A percentile compares a stretch with the other conserved stretches of the same genome.
Conservation (phyloP, 37 sponge, comb jelly and placozoan genomes). For the Beroe ovata region DNA sequence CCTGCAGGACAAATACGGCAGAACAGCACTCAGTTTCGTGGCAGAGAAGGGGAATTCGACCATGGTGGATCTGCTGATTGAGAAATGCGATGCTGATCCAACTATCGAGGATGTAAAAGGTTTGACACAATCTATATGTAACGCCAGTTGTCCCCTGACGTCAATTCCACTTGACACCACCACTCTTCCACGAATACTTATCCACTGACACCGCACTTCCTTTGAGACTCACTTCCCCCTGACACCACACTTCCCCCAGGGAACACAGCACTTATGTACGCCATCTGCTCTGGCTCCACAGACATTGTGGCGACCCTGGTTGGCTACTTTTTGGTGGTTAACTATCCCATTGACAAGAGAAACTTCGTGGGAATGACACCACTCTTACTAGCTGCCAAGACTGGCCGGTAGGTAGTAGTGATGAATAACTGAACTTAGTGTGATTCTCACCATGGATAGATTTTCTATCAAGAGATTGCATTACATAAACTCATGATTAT, state of each 20-base stretch:
- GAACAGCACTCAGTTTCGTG: conserved; percentile 29
- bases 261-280: conserved; percentile 65
- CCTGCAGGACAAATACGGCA: conserved; percentile 48
- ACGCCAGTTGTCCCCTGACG: neutral
- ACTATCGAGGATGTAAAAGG: conserved; percentile 62
- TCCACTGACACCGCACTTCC: neutral
- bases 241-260: neutral
- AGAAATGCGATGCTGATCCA: conserved; percentile 56
- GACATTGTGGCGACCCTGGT: conserved; percentile 50
- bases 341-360: conserved; percentile 58
- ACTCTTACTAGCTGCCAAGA: conserved; percentile 50
- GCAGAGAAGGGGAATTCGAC: conserved; percentile 21
- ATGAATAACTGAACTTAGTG: too few relatives aligned
- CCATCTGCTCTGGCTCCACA: conserved; percentile 10
- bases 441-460: too few relatives aligned
- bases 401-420: conserved; percentile 5
- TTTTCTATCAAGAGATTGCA: too few relatives aligned
- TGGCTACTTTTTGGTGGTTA: conserved; percentile 31
- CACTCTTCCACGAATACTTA: neutral
- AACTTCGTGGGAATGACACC: conserved; percentile 59
- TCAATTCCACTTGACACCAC: neutral
- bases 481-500: too few relatives aligned
- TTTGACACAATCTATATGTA: neutral
- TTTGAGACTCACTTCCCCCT: neutral
- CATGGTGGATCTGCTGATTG: conserved; percentile 24